phyloP scores from a whole-genome alignment of 2,888 invertebrate species.

The Diarsia rubi region DNA sequence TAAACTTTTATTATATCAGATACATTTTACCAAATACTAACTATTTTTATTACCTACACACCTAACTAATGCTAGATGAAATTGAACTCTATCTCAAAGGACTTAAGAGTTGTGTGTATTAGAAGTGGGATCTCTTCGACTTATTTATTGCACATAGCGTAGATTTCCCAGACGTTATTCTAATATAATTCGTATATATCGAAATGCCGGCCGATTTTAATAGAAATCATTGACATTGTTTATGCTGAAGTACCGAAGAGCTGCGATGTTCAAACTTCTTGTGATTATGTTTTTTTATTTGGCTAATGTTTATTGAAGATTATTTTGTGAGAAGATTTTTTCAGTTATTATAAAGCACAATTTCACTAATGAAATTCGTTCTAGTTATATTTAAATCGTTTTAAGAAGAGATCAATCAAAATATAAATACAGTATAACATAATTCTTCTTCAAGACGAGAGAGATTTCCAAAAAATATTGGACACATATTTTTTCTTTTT shows the following conservation, averaged over 20 bases:
- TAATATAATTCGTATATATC: constrained; percentile 85
- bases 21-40: constrained; percentile 78
- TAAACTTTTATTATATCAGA: constrained; percentile 83
- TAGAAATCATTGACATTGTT: constrained; percentile 90
- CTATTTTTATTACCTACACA: constrained; percentile 49
- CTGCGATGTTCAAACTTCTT: constrained; percentile 82
- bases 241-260: constrained; percentile 83
- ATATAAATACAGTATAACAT: background rate
- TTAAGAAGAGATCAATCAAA: background rate
- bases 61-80: constrained; percentile 33
- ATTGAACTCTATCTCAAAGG: constrained; percentile 66
- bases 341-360: background rate
- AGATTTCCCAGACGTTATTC: constrained; percentile 87
- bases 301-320: background rate
- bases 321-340: background rate
- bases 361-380: background rate
- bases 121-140: constrained; percentile 40
- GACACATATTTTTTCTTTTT: no score
- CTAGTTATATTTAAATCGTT: background rate
- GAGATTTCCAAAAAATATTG: no score
- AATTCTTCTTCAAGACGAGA: background rate
- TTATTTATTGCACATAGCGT: constrained; percentile 89
- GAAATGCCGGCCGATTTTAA: constrained; percentile 88
- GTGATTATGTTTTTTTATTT: constrained; percentile 14
- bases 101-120: constrained; percentile 61